These are phyloP conservation scores for Neoarius graeffei DNA, from an alignment of 2,113 vertebrate genomes.

Conservation along the genomic window DNA sequence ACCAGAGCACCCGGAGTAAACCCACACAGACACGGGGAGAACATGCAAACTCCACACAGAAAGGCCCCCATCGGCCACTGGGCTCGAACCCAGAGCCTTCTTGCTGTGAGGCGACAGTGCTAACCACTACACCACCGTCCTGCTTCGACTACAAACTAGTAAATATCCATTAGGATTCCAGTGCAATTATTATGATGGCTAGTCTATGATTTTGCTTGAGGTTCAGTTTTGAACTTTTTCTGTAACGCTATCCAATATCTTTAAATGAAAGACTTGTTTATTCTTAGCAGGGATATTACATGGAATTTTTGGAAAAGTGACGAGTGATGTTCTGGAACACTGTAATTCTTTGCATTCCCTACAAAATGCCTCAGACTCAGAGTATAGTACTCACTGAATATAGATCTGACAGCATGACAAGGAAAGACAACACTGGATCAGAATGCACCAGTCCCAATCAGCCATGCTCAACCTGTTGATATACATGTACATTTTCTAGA, in stretches of 20 bases:
- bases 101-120: too few species aligned
- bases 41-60: too few species aligned
- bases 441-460: neutral
- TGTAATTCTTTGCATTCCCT: slow-evolving; percentile 39
- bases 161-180: neutral
- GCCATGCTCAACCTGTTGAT: neutral
- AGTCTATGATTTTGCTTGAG: slow-evolving; percentile 19
- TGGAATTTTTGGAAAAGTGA: slow-evolving; percentile 34
- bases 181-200: neutral
- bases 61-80: too few species aligned
- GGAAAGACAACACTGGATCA: neutral
- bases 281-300: slow-evolving; percentile 31
- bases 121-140: too few species aligned
- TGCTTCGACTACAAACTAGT: neutral
- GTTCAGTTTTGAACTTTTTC: slow-evolving; percentile 19
- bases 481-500: neutral
- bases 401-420: neutral
- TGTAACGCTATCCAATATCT: neutral
- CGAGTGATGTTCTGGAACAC: slow-evolving; percentile 39
- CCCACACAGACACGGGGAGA: too few species aligned
- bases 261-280: slow-evolving; percentile 22
- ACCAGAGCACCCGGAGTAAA: too few species aligned
- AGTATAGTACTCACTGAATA: neutral
- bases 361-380: slow-evolving; percentile 20
- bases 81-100: too few species aligned